These are phyloP conservation scores for Eupithecia subfuscata DNA, from an alignment of 2,888 invertebrate genomes.

Conservation along the genomic window DNA sequence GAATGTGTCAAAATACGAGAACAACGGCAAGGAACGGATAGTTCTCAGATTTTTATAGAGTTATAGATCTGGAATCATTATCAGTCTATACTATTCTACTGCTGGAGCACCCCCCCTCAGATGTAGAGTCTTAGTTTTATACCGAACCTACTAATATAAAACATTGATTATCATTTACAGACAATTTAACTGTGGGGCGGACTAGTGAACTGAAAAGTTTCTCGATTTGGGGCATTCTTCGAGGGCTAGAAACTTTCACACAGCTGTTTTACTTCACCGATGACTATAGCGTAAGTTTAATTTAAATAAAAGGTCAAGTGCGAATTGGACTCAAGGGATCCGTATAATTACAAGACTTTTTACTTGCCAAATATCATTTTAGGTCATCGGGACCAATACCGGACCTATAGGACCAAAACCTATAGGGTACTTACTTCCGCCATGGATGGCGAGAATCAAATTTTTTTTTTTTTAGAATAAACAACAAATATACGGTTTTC, in stretches of 20 bases:
- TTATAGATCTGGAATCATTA: not conserved
- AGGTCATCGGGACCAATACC: no score
- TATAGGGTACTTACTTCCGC: no score
- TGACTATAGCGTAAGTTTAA: conserved; percentile 52
- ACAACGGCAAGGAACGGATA: not conserved
- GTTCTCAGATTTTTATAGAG: not conserved
- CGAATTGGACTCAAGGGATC: no score
- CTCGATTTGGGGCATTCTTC: conserved; percentile 91
- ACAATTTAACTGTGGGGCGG: conserved; percentile 50
- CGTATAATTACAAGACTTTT: no score
- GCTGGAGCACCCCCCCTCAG: not conserved
- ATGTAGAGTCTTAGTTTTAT: not conserved
- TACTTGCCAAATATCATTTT: no score
- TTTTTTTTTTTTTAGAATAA: no score
- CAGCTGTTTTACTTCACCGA: conserved; percentile 85
- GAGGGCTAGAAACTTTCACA: conserved; percentile 93
- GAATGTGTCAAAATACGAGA: not conserved
- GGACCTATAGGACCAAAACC: no score
- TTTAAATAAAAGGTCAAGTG: not conserved
- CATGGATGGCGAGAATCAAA: no score
- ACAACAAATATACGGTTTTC: no score
- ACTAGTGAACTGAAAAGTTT: conserved; percentile 48
- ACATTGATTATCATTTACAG: conserved; percentile 42
- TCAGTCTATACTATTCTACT: not conserved
- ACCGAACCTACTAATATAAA: not conserved